Percentiles rank a stretch among this genome's conserved stretches.
Evolutionary conservation across 2,113 vertebrate genomes (phyloP).

Genomic region (Gasterosteus aculeatus): DNA sequence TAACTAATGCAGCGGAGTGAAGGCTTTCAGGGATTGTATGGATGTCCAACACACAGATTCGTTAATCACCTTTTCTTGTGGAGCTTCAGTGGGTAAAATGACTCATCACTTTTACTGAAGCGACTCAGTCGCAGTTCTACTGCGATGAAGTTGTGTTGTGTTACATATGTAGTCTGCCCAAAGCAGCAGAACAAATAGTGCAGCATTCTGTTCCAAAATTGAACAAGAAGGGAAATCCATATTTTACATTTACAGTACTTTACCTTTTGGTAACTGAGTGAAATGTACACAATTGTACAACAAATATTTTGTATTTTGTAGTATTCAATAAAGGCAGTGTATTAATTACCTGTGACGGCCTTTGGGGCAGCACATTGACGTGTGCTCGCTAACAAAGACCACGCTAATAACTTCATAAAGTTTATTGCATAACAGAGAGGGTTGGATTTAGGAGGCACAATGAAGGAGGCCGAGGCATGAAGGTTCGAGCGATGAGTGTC

Average conservation of each 20-base stretch:
- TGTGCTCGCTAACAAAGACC: no score
- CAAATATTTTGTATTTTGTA: neutral
- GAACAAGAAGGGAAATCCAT: neutral
- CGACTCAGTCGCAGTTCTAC: neutral
- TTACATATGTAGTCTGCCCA: neutral
- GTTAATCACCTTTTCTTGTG: slow-evolving; percentile 15
- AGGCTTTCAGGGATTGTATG: neutral
- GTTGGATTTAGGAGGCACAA: no score
- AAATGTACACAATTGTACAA: neutral
- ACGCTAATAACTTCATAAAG: no score
- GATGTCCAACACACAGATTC: neutral
- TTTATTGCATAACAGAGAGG: no score
- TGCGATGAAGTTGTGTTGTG: slow-evolving; percentile 8
- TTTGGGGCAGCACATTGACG: neutral
- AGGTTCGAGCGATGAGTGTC: no score
- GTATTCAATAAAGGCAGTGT: neutral
- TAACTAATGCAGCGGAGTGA: slow-evolving; percentile 6
- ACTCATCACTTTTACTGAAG: neutral
- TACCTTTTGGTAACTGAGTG: neutral
- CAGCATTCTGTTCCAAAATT: slow-evolving; percentile 1
- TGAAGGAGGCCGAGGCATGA: no score
- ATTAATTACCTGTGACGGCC: neutral
- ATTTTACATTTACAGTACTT: neutral
- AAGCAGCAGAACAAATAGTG: neutral
- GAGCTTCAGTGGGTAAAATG: slow-evolving; percentile 6